Base-by-base conservation (phyloP, 2,113 vertebrate species). In the Nibea albiflora region DNA sequence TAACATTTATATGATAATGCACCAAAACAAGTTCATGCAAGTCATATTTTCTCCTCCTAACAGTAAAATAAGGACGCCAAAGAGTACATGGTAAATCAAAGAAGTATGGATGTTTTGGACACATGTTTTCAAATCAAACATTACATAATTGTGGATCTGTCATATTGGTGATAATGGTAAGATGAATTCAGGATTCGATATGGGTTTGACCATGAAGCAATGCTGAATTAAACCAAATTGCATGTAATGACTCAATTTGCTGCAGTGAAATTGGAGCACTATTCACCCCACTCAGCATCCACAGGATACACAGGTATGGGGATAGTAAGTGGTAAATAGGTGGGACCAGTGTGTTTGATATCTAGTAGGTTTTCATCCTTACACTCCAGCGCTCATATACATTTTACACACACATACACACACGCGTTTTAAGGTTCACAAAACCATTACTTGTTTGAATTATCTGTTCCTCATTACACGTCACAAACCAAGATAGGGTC, bases 171-270 rank as follows among this genome's bases (percentile, higher is more conserved):
- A 17, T 62, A 52, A 80, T 70, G 78, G 52, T 28, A 19, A 46
- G 65, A 74, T 85, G 80, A 73, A 80, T 77, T 78, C 35, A 44
- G 52, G n/a, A 24, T 76, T 72, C 0, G 22, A 42, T 3, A 71
- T 72, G 76, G 35, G 39, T 72, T 74, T 0, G 54, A 87, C 63
- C 42, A 54, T 70, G 56, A 86, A 66, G 53, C 53, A 7, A 22
- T 56, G 63, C 52, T 61, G 74, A 89, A 89, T 86, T 62, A 76
- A 84, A 86, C 58, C 58, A 83, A 88, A 92, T 80, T 78, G 81
- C 76, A 73, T 44, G 44, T 90, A 74, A 92, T 91, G 76, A 58
- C 60, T 85, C 84, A 85, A 83, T 89, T 87, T 86, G 42, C 72
- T 71, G 54, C 44, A 14, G 69, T 70, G 70, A 80, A 80, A 83